These are phyloP conservation scores for Corella eumyota DNA, from an alignment of 23 tunicate species.

Conservation along the genomic window DNA sequence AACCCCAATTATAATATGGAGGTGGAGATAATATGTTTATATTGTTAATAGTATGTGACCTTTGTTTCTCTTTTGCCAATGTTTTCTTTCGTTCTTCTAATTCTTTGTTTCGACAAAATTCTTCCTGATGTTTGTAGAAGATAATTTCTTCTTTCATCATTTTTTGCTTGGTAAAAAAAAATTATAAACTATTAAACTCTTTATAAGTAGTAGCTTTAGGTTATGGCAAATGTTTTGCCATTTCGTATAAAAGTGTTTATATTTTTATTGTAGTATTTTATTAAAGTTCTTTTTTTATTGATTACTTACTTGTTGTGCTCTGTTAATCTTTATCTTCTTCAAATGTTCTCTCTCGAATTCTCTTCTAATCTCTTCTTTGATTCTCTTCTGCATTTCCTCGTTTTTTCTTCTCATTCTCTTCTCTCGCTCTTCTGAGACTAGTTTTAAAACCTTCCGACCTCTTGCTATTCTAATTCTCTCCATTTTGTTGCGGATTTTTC, in stretches of 20 bases:
- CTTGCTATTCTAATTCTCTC: conserved; percentile 16
- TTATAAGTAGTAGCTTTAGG: no score
- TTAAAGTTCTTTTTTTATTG: no score
- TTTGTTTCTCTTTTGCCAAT: conserved; percentile 19
- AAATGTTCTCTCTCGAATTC: conserved; percentile 28
- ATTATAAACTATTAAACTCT: no score
- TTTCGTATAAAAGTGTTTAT: no score
- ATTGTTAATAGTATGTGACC: no score
- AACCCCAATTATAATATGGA: no score
- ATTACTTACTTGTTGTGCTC: background rate
- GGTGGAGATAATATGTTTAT: no score
- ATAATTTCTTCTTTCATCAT: conserved; percentile 22
- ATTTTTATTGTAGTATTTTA: no score
- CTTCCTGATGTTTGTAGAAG: conserved; percentile 24
- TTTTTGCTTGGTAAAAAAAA: conserved; percentile 3
- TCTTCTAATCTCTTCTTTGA: conserved; percentile 13
- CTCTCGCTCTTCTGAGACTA: conserved; percentile 13
- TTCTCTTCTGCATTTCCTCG: conserved; percentile 33
- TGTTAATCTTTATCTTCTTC: conserved; percentile 10
- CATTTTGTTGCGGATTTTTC: conserved; percentile 17
- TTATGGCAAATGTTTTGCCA: no score
- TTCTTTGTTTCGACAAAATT: conserved; percentile 11
- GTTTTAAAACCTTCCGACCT: conserved; percentile 17
- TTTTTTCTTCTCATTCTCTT: conserved; percentile 10
- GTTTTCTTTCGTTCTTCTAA: conserved; percentile 25